Base-by-base conservation (phyloP, 2,888 invertebrate species). In the Drosophila acutilabella region DNA sequence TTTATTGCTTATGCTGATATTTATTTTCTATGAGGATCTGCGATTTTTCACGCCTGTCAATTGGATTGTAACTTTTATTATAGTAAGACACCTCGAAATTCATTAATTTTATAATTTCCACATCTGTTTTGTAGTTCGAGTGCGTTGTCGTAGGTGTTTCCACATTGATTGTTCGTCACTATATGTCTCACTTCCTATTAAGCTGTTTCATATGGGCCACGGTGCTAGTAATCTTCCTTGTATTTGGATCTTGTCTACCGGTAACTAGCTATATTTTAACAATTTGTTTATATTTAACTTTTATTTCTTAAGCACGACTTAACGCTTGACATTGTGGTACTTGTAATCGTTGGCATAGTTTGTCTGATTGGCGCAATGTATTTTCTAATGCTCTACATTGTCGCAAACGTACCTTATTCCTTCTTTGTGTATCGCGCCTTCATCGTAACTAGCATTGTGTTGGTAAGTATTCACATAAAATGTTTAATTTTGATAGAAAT, bases 21-120 rank as follows among this genome's bases (percentile, higher is more conserved):
- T 82, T 45, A 64, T 85, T 10, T 83, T 82, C 38, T 68, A 78
- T 30, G 83, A 83, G 14, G 47, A 41, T n/a, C 11, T 83, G 18
- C 82, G 86, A 2, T 82, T 80, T 13, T 14, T 56, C 4, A 38
- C 11, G 2, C 74, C 68, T 4, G 0, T 71, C 0, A 83, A 82
- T 54, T 83, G 80, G 78, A 16, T 82, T n/a, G 8, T 78, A 14
- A 65, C 74, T 0, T 23, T 83, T 4, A 1, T 76, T 16, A 76
- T 70, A 44, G 83, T 83, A 64, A 66, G 72, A 47, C 4, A 0
- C 13, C 3, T 11, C 18, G n/a, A 4, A 30, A 14, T n/a, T 8
- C 11, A n/a, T 4, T 8, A 2, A 11, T 23, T 26, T 10, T 6
- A 23, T 6, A 6, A 20, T 11, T 48, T 16, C 11, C 6, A 13